A percentile compares a stretch with the other conserved stretches of the same genome.
phyloP scores from a whole-genome alignment of 2,113 vertebrate genomes.

The Neodontobutis hainanensis region DNA sequence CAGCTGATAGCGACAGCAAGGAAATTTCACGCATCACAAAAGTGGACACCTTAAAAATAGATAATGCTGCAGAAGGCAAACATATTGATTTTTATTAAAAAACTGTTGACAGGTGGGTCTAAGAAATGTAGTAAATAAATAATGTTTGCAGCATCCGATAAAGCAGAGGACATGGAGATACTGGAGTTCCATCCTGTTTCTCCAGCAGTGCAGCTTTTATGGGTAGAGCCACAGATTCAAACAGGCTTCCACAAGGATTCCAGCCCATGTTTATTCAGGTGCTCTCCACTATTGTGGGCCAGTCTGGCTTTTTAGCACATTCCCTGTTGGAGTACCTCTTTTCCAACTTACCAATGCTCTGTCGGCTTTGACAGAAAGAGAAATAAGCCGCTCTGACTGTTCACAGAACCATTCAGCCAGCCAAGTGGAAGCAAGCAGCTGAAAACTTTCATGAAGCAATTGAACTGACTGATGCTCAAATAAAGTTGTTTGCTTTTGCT shows the following conservation, averaged over 20 bases:
- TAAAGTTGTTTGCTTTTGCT: conserved; percentile 12
- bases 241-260: conserved; percentile 2
- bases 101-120: conserved; percentile 42
- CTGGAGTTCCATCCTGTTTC: conserved; percentile 19
- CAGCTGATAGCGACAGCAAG: conserved; percentile 61
- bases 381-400: conserved; percentile 16
- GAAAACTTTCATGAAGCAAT: conserved; percentile 10
- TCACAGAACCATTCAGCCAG: background rate
- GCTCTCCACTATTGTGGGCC: background rate
- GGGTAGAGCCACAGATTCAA: background rate
- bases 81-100: conserved; percentile 50
- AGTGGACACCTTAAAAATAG: conserved; percentile 62
- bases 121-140: conserved; percentile 35
- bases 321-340: conserved; percentile 3
- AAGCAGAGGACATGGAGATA: conserved; percentile 35
- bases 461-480: conserved; percentile 5
- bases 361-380: conserved; percentile 14
- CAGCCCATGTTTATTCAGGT: conserved; percentile 22
- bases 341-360: conserved; percentile 29
- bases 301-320: background rate
- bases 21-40: conserved; percentile 65
- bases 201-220: background rate
- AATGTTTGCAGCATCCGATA: conserved; percentile 33
- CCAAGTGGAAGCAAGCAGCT: conserved; percentile 10
- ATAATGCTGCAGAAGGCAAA: conserved; percentile 41